Percentiles rank a stretch among this genome's conserved stretches.
Evolutionary conservation across 2,797 vertebrate species (phyloP).

Genomic region (Halcyon badia): DNA sequence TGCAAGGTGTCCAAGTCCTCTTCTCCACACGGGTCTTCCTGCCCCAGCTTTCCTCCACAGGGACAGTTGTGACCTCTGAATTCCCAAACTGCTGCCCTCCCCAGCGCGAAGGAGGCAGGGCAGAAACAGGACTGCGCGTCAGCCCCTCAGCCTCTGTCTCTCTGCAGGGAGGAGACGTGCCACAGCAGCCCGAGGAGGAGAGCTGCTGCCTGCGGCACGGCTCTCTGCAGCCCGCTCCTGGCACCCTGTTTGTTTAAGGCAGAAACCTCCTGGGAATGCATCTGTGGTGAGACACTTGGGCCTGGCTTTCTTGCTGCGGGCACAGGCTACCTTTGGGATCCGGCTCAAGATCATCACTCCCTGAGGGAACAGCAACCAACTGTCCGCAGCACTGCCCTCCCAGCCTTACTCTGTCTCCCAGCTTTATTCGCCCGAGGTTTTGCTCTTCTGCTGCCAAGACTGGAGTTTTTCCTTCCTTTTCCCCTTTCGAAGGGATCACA

Average conservation of each 20-base stretch:
- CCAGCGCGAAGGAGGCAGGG: not conserved
- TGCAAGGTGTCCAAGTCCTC: not conserved
- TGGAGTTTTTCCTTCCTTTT: not conserved
- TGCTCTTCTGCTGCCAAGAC: not conserved
- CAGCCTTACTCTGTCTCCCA: not conserved
- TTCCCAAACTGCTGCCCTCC: not conserved
- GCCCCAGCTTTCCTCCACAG: not conserved
- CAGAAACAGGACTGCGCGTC: not conserved
- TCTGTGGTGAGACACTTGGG: not conserved
- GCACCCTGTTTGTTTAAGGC: not conserved
- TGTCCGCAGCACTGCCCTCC: not conserved
- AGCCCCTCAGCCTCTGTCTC: not conserved
- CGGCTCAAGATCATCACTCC: not conserved
- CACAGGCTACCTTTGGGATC: not conserved
- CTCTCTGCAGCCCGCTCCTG: not conserved
- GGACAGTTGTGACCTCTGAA: not conserved
- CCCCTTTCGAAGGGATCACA: not conserved
- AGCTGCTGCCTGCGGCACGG: not conserved
- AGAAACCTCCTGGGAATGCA: not conserved
- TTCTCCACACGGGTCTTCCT: not conserved
- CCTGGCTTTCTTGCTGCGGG: not conserved
- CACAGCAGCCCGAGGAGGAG: not conserved
- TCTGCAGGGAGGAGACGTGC: not conserved
- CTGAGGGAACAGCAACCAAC: not conserved
- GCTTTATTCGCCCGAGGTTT: not conserved